These are phyloP conservation scores for Poecile montanus DNA, from an alignment of 2,797 vertebrate species.

Conservation along the genomic window DNA sequence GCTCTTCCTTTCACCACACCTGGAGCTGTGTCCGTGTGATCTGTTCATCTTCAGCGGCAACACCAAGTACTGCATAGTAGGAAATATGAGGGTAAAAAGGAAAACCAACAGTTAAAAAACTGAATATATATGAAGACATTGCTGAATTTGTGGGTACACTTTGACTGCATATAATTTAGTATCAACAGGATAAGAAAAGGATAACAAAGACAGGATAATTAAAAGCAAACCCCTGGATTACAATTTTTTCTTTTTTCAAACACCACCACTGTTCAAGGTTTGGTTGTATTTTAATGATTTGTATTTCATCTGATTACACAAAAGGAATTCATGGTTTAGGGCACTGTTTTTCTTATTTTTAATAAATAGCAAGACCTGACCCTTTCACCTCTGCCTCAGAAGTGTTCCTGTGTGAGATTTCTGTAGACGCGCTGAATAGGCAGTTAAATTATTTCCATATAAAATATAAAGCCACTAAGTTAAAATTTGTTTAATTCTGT, in stretches of 20 bases:
- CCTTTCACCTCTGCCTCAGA: background rate
- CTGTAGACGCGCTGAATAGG: background rate
- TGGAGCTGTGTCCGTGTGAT: too few species aligned
- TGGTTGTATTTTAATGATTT: slow-evolving; percentile 10
- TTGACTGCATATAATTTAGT: background rate
- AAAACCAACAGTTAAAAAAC: background rate
- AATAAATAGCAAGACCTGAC: background rate
- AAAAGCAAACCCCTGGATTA: background rate
- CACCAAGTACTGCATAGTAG: slow-evolving; percentile 6
- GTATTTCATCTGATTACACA: background rate
- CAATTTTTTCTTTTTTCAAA: background rate
- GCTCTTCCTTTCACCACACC: too few species aligned
- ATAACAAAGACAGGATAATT: background rate
- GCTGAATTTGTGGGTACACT: slow-evolving; percentile 17
- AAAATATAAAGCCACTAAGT: slow-evolving; percentile 5
- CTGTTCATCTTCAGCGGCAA: too few species aligned
- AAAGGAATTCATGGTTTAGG: slow-evolving; percentile 11
- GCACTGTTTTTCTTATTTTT: background rate
- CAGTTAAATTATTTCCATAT: background rate
- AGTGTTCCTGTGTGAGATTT: background rate
- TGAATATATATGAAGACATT: slow-evolving; percentile 8
- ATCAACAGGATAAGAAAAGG: background rate
- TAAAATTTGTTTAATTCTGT: background rate
- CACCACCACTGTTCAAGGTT: background rate
- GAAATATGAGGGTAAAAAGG: background rate